Percentiles rank a stretch among this genome's conserved stretches.
Conservation (phyloP, 2,113 vertebrate genomes). For the Myxocyprinus asiaticus region DNA sequence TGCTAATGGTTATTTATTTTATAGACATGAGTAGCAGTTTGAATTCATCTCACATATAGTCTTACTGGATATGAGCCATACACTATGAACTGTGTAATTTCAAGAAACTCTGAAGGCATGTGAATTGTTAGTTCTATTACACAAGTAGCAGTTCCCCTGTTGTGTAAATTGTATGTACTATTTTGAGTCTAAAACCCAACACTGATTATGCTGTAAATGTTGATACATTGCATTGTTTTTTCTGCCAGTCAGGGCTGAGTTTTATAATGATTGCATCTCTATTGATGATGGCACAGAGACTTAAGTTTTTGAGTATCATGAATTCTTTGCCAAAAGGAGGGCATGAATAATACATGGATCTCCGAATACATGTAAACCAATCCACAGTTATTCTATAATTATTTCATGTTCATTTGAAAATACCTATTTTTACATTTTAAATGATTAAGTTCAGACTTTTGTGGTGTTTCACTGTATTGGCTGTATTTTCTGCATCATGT, state of each 20-base stretch:
- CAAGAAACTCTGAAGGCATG: not conserved
- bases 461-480: not conserved
- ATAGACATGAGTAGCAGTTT: not conserved
- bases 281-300: not conserved
- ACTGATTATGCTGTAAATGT: not conserved
- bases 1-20: not conserved
- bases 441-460: not conserved
- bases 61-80: not conserved
- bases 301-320: not conserved
- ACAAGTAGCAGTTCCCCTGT: not conserved
- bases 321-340: no score
- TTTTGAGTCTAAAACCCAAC: not conserved
- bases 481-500: not conserved
- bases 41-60: not conserved
- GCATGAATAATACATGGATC: not conserved
- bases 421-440: slow-evolving; percentile 35
- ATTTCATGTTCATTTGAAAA: slow-evolving; percentile 15
- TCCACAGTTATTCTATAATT: slow-evolving; percentile 9
- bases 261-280: not conserved
- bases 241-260: not conserved
- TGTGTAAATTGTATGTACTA: slow-evolving; percentile 1
- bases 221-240: not conserved
- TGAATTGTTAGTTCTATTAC: not conserved
- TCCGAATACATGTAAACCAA: not conserved
- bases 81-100: not conserved